phyloP scores from a whole-genome alignment of 2,113 vertebrate species.

The Bettongia penicillata region DNA sequence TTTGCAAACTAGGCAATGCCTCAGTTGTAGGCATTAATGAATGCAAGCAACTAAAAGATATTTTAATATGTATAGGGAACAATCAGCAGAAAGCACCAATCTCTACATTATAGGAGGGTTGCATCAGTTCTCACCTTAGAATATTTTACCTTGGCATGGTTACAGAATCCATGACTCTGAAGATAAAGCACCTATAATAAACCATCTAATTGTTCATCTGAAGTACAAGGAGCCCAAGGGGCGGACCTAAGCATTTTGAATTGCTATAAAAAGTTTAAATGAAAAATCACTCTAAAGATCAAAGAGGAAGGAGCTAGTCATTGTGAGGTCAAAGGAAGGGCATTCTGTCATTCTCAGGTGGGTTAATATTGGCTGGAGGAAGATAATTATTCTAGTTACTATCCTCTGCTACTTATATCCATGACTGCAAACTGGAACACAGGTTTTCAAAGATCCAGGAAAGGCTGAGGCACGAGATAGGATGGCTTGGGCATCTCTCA shows the following conservation, averaged over 20 bases:
- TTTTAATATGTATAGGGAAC: not conserved
- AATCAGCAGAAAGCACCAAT: not conserved
- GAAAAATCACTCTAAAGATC: not conserved
- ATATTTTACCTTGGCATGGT: not conserved
- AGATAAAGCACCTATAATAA: not conserved
- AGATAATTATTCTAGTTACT: not conserved
- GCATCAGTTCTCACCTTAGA: not conserved
- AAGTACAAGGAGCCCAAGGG: not conserved
- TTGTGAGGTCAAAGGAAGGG: not conserved
- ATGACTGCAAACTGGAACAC: not conserved
- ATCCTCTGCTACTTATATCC: not conserved
- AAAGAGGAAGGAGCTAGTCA: not conserved
- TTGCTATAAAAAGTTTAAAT: not conserved
- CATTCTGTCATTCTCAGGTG: not conserved
- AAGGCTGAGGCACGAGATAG: not conserved
- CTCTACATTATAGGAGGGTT: not conserved
- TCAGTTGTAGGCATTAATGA: not conserved
- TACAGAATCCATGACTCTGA: not conserved
- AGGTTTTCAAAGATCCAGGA: not conserved
- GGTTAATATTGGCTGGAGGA: not conserved
- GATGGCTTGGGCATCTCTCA: not conserved
- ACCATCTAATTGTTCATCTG: not conserved
- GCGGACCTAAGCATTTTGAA: not conserved
- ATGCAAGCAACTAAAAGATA: not conserved
- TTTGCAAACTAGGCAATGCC: not conserved